A percentile compares a stretch with the other conserved stretches of the same genome.
These are phyloP conservation scores for Luffia ferchaultella DNA, from an alignment of 2,888 invertebrate genomes.

Conservation along the genomic window DNA sequence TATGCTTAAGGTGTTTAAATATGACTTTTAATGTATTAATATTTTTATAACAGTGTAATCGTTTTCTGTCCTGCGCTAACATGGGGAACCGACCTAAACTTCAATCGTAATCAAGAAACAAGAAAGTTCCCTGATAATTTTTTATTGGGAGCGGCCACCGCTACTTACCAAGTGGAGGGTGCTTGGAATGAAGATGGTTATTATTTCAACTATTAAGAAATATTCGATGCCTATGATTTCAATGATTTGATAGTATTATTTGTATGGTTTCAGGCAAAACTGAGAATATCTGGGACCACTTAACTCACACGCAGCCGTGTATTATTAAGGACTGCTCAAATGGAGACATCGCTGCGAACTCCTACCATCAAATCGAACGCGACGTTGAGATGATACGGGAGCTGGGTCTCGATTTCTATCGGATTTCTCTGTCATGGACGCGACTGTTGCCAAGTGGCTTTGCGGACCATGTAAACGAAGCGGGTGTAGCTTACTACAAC, in stretches of 20 bases:
- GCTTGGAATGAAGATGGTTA: slow-evolving; percentile 56
- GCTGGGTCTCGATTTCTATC: slow-evolving; percentile 48
- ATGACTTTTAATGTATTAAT: too few species aligned
- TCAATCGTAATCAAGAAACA: slow-evolving; percentile 2
- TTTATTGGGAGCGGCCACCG: slow-evolving; percentile 31
- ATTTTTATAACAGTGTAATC: neutral
- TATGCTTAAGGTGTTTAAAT: too few species aligned
- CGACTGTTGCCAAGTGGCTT: slow-evolving; percentile 68
- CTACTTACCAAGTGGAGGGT: slow-evolving; percentile 61
- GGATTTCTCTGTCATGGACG: slow-evolving; percentile 70
- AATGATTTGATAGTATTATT: neutral
- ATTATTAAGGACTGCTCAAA: slow-evolving; percentile 57
- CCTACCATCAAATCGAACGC: slow-evolving; percentile 68
- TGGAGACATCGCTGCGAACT: slow-evolving; percentile 67
- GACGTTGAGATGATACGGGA: slow-evolving; percentile 53
- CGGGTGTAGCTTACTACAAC: slow-evolving; percentile 71
- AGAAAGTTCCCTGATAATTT: slow-evolving; percentile 26
- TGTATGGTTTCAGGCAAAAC: slow-evolving; percentile 43
- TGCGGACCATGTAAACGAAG: slow-evolving; percentile 57
- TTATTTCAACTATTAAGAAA: neutral
- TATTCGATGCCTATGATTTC: neutral
- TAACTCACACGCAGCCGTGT: slow-evolving; percentile 55
- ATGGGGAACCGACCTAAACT: neutral
- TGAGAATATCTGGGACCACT: slow-evolving; percentile 70
- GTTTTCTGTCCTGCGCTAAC: neutral